Base-by-base conservation (phyloP, 2,113 vertebrate species). In the Rhea americana region DNA sequence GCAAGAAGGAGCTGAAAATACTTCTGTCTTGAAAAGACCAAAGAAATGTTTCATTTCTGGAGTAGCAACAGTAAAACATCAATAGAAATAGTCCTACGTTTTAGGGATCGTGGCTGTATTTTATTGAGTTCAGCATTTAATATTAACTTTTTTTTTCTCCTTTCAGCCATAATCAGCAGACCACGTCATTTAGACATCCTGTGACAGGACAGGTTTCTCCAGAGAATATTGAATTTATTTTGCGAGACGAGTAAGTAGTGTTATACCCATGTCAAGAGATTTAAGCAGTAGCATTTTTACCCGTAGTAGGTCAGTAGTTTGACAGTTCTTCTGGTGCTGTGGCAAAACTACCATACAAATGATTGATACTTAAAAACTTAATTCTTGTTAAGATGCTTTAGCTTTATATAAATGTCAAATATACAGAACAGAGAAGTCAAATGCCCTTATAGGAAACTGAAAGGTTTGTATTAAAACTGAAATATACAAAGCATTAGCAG, bases 181-280 rank as follows among this genome's bases (percentile, higher is more conserved):
- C 97, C 77, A 99, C 99, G 16, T 98, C 98, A 4, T 99, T 99
- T 98, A 98, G 98, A 81, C 99, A 99, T 97, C 99, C 99, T 93
- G 98, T 99, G 97, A 99, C 99, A 25, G 98, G 99, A 93, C 98
- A 99, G 96, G 98, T 99, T 97, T 99, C 99, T 91, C 97, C 98
- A 67, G 99, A 99, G 97, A 99, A 99, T 96, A 97, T 97, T 79
- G 99, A 99, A 96, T 99, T 99, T 97, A 97, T 98, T 95, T 98
- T 99, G 74, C 98, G 98, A 94, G 99, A 99, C 97, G 98, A 98
- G 99, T 99, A 98, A 99, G 99, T 98, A 96, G 55, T n/a, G 96
- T 81, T 89, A 63, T 58, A 81, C 43, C 13, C 85, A 22, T 56
- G 26, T 83, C 62, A 59, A 78, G 63, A 88, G n/a, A 70, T 79